Evolutionary conservation across 2,113 vertebrate species (phyloP), one percentile per base, ranked within the genome.

Genomic region (Chroicocephalus ridibundus): DNA sequence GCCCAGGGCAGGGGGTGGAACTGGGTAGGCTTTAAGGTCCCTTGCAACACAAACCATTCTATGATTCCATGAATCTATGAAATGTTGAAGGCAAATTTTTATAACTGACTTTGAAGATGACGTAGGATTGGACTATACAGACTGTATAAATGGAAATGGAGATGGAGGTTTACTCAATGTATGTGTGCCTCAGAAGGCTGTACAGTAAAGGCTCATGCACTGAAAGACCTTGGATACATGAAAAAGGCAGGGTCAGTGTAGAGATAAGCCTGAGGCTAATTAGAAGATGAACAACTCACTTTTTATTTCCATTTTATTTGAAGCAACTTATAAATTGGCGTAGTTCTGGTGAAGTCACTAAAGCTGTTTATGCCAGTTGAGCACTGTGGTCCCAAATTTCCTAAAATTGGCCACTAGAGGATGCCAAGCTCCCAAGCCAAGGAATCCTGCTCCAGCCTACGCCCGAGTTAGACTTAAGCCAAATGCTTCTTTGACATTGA

Each of bases 381-480:
- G 65, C 32, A 27, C 1, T 1, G 6, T 40, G 40, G 25, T 89
- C 77, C 79, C 54, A 24, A n/a, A 52, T 51, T 76, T 88, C 74
- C 89, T 29, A 21, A 42, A 51, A 19, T 0, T 55, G 81, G 89
- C 95, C 96, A 70, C 94, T 94, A 97, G 95, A 89, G 95, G 95
- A 95, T 88, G 96, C 94, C 94, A 94, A 79, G 55, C 52, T 94
- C 66, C 83, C 86, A 76, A 85, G 8, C 46, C 81, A 91, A 66
- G 57, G 79, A 90, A 82, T 68, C 36, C 74, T 26, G 44, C 68
- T 92, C 70, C 80, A 55, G 34, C 47, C 49, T 69, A 46, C 34
- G 17, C 15, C 22, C 2, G 1, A 79, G 64, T 20, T 36, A n/a
- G 19, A 31, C 13, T n/a, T 38, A 66, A 86, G 10, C 15, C 61